Evolutionary conservation across 2,888 invertebrate species (phyloP), one percentile per base, ranked within the genome.

Genomic region (Micoletzkya japonica): DNA sequence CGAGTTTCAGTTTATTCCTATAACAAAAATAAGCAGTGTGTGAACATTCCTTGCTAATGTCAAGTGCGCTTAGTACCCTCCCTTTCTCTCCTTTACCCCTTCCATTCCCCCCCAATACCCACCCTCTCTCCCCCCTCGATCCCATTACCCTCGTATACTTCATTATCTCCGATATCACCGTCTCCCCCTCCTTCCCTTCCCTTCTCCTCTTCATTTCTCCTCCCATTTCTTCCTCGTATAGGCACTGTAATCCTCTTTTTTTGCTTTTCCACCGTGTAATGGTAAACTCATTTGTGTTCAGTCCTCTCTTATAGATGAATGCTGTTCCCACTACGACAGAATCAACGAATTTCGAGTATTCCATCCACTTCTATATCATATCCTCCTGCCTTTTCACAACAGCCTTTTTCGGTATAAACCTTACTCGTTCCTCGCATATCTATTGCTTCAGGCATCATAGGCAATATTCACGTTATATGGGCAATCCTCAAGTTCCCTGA

Each of bases 281-380:
- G 20, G 10, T 44, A 44, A 14, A 20, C 20, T 14, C 14, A 26
- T 20, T 24, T 37, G 37, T 37, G 17, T 14, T 28, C 14, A 28
- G 34, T 32, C 17, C 20, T 32, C 14, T 28, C 20, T 24, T 44
- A 26, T 26, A 24, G n/a, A 28, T 30, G n/a, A 30, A n/a, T 3
- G 39, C 34, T 34, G 20, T 57, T 34, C 20, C 50, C n/a, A n/a
- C 4, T 57, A 32, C n/a, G n/a, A 0, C 36, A 37, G 44, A 39
- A 39, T 39, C 30, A 30, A 50, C 7, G n/a, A 34, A 39, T 26
- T 32, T 7, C 34, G 63, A 50, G 3, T 32, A 63, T 63, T 63
- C 63, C 28, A 66, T 66, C 24, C 64, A 66, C 37, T 66, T 66
- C 37, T 37, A 28, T 17, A 66, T 66, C 37, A 66, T 66, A 0